phyloP scores from a whole-genome alignment of 2,113 vertebrate genomes.

The Aramus guarauna region DNA sequence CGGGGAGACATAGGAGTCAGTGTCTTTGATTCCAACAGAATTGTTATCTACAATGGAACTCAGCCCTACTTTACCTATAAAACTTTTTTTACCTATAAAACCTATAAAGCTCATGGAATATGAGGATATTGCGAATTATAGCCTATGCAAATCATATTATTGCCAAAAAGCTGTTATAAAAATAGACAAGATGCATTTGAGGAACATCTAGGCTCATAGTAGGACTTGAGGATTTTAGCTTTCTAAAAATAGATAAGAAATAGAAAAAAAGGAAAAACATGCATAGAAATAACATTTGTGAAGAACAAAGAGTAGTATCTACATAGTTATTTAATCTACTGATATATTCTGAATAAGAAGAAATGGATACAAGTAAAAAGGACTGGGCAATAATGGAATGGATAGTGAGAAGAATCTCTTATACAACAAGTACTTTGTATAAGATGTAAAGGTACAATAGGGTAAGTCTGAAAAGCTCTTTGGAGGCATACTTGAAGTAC shows the following conservation, averaged over 20 bases:
- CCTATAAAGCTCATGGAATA: neutral
- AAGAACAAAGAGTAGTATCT: neutral
- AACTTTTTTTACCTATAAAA: neutral
- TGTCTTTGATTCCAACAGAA: neutral
- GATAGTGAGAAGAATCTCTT: neutral
- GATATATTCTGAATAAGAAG: neutral
- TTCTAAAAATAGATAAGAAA: neutral
- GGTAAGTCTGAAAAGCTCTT: neutral
- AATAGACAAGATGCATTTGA: neutral
- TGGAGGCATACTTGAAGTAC: neutral
- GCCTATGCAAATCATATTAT: neutral
- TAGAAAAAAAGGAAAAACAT: neutral
- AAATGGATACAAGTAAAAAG: neutral
- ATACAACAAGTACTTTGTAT: neutral
- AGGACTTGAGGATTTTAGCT: neutral
- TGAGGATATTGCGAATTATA: neutral
- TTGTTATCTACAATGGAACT: neutral
- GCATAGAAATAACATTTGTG: neutral
- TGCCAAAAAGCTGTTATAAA: neutral
- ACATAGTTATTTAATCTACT: neutral
- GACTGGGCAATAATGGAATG: neutral
- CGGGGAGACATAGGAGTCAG: neutral
- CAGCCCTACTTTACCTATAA: neutral
- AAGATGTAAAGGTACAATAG: neutral
- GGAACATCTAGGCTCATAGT: neutral